A percentile compares a stretch with the other conserved stretches of the same genome.
These are phyloP conservation scores for Gymnosoma rotundatum DNA, from an alignment of 2,888 invertebrate genomes.

Conservation along the genomic window DNA sequence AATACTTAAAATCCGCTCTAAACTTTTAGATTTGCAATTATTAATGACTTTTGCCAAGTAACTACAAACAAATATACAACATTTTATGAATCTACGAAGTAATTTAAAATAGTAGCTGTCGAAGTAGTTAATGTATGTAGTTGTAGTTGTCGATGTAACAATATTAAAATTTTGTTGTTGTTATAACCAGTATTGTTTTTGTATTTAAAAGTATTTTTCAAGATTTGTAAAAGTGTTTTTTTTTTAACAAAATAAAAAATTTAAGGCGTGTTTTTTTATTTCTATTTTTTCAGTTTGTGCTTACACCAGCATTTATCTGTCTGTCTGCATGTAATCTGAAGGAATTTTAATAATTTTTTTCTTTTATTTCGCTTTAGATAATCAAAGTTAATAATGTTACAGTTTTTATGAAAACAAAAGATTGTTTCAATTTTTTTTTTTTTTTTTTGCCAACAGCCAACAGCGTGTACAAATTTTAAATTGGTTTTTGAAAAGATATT, in stretches of 20 bases:
- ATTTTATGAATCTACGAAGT: neutral
- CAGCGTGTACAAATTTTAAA: too few relatives aligned
- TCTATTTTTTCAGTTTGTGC: conserved; percentile 24
- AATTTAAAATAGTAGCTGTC: neutral
- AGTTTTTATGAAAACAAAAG: too few relatives aligned
- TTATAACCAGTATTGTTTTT: conserved; percentile 27
- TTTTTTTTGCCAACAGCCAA: too few relatives aligned
- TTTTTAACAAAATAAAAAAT: conserved; percentile 5
- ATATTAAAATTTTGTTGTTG: conserved; percentile 18
- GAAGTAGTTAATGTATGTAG: neutral
- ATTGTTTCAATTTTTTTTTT: too few relatives aligned
- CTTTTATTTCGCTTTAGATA: neutral
- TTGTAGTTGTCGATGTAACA: conserved; percentile 6
- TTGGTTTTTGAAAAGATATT: too few relatives aligned
- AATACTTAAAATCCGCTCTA: conserved; percentile 11
- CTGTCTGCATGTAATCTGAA: neutral
- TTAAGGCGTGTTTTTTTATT: conserved; percentile 44
- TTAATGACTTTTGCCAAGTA: conserved; percentile 42
- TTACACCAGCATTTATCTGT: neutral
- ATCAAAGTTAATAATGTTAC: too few relatives aligned
- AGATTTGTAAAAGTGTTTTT: conserved; percentile 42
- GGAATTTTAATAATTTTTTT: conserved; percentile 38
- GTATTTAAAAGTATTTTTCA: conserved; percentile 22
- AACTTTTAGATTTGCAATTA: conserved; percentile 53
- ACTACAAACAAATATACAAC: conserved; percentile 1